Evolutionary conservation across 2,113 vertebrate genomes (phyloP).

Genomic region (Manacus vitellinus): DNA sequence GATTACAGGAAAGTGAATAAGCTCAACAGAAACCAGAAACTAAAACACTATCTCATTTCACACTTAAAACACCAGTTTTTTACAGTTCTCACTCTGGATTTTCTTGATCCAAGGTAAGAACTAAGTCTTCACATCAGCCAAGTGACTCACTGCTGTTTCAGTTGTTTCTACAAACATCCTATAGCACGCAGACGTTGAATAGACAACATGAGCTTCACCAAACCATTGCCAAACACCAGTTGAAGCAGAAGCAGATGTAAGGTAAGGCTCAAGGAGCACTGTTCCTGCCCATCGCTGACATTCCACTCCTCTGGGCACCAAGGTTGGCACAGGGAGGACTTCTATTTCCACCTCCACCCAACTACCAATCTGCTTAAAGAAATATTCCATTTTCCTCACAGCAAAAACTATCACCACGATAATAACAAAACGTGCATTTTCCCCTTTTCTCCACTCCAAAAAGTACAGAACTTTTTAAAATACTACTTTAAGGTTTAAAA

Average conservation of each 20-base stretch:
- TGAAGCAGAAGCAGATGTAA: background rate
- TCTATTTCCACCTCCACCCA: background rate
- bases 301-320: background rate
- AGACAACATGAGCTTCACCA: background rate
- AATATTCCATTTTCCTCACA: background rate
- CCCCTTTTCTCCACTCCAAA: background rate
- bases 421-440: background rate
- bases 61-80: background rate
- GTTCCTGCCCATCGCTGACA: accelerated
- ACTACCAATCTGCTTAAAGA: background rate
- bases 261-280: accelerated
- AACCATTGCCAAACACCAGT: background rate
- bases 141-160: background rate
- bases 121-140: background rate
- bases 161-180: background rate
- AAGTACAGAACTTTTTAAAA: background rate
- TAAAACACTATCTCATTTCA: background rate
- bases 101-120: background rate
- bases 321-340: background rate
- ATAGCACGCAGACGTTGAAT: accelerated
- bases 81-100: background rate
- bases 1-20: background rate
- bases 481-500: background rate
- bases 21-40: background rate
- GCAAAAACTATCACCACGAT: background rate